These are phyloP conservation scores for Chaetodon auriga DNA, from an alignment of 2,113 vertebrate species.

Conservation along the genomic window DNA sequence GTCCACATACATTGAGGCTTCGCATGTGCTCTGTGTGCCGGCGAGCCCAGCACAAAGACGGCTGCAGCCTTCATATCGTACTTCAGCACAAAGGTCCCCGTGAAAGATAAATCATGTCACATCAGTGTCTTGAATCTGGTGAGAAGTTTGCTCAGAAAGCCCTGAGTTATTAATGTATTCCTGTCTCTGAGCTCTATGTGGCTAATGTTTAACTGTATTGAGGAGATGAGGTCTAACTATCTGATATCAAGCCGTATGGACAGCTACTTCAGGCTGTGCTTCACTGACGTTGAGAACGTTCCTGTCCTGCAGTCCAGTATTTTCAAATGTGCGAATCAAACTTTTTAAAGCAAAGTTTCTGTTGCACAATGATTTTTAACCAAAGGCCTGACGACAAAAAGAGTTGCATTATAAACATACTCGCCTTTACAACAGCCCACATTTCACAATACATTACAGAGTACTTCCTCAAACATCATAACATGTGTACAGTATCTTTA, in stretches of 20 bases:
- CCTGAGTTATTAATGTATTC: constrained; percentile 56
- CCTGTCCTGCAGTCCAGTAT: not conserved
- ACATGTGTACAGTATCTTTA: too few species aligned
- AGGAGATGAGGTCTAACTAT: constrained; percentile 36
- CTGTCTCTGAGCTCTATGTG: constrained; percentile 40
- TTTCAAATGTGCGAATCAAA: not conserved
- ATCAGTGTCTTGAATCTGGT: constrained; percentile 18
- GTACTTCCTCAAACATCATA: too few species aligned
- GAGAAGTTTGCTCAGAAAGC: constrained; percentile 10
- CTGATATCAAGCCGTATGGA: constrained; percentile 4
- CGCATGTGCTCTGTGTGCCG: not conserved
- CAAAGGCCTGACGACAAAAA: not conserved
- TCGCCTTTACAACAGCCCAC: not conserved
- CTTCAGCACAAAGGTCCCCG: constrained; percentile 62
- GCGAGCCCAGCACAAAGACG: constrained; percentile 17
- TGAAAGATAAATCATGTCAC: constrained; percentile 42
- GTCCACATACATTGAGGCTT: not conserved
- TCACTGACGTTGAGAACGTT: not conserved
- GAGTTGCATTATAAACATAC: not conserved
- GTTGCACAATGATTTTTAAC: not conserved
- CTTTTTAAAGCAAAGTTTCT: not conserved
- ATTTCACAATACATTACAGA: not conserved
- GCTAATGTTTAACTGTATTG: constrained; percentile 59
- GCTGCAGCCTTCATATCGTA: constrained; percentile 31
- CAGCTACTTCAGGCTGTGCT: not conserved